phyloP scores from a whole-genome alignment of 2,888 invertebrate species.

The Copidosoma aretas region DNA sequence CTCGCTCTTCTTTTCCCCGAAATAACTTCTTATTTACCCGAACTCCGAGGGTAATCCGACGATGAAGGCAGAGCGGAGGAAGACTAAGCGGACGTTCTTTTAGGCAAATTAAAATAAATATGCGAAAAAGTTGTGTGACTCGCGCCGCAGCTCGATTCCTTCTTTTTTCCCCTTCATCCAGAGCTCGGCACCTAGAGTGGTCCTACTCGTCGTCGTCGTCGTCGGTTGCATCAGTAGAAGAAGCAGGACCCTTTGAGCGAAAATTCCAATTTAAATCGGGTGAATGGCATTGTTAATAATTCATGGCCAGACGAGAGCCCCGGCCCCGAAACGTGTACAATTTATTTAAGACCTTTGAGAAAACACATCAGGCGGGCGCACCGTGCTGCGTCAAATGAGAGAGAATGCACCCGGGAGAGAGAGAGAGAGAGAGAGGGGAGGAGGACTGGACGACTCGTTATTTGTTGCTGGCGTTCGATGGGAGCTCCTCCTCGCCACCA shows the following conservation, averaged over 20 bases:
- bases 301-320: slow-evolving; percentile 30
- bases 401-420: slow-evolving; percentile 25
- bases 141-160: slow-evolving; percentile 19
- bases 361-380: neutral
- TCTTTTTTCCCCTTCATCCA: neutral
- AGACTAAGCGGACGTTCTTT: slow-evolving; percentile 39
- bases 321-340: slow-evolving; percentile 32
- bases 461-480: too few species aligned
- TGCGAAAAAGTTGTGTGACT: slow-evolving; percentile 31
- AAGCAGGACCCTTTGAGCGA: slow-evolving; percentile 27
- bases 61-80: slow-evolving; percentile 9
- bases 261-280: slow-evolving; percentile 41
- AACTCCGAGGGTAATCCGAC: slow-evolving; percentile 36
- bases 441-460: slow-evolving; percentile 26
- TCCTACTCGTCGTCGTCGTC: neutral
- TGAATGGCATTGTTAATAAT: slow-evolving; percentile 42
- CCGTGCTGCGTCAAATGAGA: slow-evolving; percentile 1
- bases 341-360: slow-evolving; percentile 40
- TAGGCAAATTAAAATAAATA: slow-evolving; percentile 41
- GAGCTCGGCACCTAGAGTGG: neutral
- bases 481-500: slow-evolving; percentile 32
- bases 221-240: neutral
- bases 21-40: slow-evolving; percentile 39
- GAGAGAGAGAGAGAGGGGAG: neutral
- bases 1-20: slow-evolving; percentile 27